Base-by-base conservation (phyloP, 2,797 vertebrate genomes). In the Emys orbicularis region DNA sequence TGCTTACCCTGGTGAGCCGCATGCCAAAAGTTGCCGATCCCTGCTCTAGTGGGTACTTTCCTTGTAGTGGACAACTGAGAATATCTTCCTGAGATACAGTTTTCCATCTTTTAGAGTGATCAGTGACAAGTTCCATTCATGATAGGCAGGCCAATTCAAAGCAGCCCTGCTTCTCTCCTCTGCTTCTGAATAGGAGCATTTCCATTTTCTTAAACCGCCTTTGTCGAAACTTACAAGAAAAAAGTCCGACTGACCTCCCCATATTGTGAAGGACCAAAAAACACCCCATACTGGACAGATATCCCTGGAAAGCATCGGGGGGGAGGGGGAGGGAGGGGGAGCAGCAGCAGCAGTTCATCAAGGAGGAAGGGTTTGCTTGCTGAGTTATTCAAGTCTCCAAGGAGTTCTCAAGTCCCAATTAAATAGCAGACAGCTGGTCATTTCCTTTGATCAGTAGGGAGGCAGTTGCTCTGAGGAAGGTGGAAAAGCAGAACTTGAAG, bases 331-430 rank as follows among this genome's bases (percentile, higher is more conserved):
- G 86, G 50, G 34, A 94, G 93, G 79, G 89, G 87, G 82, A 1
- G 29, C 74, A 89, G 23, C 49, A 87, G 86, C 84, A 93, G 87
- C 89, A 82, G 83, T 79, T 50, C 47, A 88, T 93, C 90, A 83
- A 89, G 93, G 53, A 59, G 52, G 81, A 37, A 87, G 2, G 19
- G 61, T 90, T 96, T 90, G 23, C 50, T 87, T 53, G 21, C 81
- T 96, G 92, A 92, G 83, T 84, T 83, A 86, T 86, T 87, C 74
- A 83, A 94, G 74, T 92, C 88, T 92, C 84, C 50, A 54, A 93
- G 90, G 85, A 96, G 90, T 84, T 95, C 76, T 95, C 76, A 29
- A 89, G 77, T 90, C 84, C 83, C 91, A 96, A 83, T 96, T 96
- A 97, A 95, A 93, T 81, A 84, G 52, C 87, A 96, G 93, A 49